phyloP scores from a whole-genome alignment of 2,888 invertebrate species.

The Schrankia costaestrigalis region DNA sequence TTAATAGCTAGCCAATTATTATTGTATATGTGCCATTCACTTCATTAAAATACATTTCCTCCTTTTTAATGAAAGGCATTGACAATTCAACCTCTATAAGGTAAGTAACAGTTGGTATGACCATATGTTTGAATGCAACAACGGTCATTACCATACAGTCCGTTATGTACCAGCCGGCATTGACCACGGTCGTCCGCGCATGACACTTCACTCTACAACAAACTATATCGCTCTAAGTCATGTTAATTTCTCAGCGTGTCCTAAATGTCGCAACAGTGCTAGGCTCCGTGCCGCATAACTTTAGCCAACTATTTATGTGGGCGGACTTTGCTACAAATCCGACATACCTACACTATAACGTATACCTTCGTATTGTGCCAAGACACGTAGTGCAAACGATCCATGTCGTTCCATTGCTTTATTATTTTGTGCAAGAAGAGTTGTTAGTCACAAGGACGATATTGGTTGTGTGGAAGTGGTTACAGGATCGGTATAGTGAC shows the following conservation, averaged over 20 bases:
- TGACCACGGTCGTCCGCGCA: conserved; percentile 54
- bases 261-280: conserved; percentile 56
- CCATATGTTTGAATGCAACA: conserved; percentile 35
- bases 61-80: conserved; percentile 38
- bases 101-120: conserved; percentile 39
- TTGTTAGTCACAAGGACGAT: conserved; percentile 76
- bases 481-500: conserved; percentile 45
- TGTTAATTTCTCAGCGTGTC: conserved; percentile 53
- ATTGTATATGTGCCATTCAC: conserved; percentile 28
- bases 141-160: conserved; percentile 59
- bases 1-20: conserved; percentile 28
- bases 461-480: conserved; percentile 58
- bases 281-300: conserved; percentile 59
- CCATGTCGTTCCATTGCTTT: conserved; percentile 24
- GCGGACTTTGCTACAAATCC: conserved; percentile 38
- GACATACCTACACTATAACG: conserved; percentile 21
- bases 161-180: conserved; percentile 53
- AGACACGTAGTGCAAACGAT: conserved; percentile 23
- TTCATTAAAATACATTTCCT: conserved; percentile 33
- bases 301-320: conserved; percentile 43
- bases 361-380: conserved; percentile 35
- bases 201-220: conserved; percentile 34
- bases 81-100: conserved; percentile 41
- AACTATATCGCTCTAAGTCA: conserved; percentile 52
- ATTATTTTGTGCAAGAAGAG: conserved; percentile 61